phyloP scores from a whole-genome alignment of 2,797 vertebrate genomes.

The Trachurus trachurus region DNA sequence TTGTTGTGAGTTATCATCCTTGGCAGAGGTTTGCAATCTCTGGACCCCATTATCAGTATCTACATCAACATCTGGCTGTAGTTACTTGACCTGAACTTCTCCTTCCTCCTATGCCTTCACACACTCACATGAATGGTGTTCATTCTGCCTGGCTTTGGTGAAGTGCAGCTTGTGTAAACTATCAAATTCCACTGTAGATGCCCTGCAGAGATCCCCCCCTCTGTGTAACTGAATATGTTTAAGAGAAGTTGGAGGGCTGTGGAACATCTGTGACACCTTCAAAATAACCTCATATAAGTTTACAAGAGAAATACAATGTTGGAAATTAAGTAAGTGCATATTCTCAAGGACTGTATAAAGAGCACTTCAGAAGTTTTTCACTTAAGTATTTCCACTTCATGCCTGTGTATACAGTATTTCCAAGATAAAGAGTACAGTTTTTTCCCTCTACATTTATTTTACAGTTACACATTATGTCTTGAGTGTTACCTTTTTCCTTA shows the following conservation, averaged over 20 bases:
- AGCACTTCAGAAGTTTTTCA: background rate
- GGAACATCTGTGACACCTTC: background rate
- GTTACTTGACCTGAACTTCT: slow-evolving; percentile 13
- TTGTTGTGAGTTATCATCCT: too few species aligned
- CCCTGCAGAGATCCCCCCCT: background rate
- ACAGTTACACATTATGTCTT: background rate
- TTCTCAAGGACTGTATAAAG: background rate
- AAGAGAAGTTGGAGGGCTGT: background rate
- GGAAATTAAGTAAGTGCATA: background rate
- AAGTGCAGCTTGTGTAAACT: slow-evolving; percentile 12
- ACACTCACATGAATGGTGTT: background rate
- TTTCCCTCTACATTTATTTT: background rate
- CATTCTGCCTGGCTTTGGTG: background rate
- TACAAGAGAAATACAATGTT: background rate
- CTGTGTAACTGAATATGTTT: background rate
- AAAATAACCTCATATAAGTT: too few species aligned
- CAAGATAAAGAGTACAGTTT: background rate
- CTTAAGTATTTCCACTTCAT: background rate
- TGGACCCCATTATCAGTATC: too few species aligned
- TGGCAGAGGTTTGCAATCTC: background rate
- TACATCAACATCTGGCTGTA: slow-evolving; percentile 14
- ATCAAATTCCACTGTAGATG: slow-evolving; percentile 1
- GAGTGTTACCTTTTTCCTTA: too few species aligned
- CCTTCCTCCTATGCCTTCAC: slow-evolving; percentile 6
- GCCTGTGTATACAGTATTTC: background rate